Evolutionary conservation across 2,888 invertebrate genomes (phyloP), one percentile per base, ranked within the genome.

Genomic region (Xylocampa areola): DNA sequence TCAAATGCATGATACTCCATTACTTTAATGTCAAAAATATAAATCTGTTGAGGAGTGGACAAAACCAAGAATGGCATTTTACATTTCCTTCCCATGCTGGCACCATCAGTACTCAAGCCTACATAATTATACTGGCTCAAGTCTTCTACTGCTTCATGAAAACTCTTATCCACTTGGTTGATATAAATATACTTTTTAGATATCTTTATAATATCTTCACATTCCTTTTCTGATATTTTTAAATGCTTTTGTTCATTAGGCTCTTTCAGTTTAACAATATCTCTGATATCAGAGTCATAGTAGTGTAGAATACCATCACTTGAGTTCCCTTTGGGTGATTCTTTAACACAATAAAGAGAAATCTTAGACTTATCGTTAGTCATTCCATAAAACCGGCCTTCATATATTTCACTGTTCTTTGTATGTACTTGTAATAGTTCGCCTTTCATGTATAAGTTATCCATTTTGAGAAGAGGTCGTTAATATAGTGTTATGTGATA

Each of bases 1-100:
- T 92, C 90, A 85, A 94, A 94, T 16, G 90, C 94, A 80, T 89
- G 90, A 68, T 87, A 87, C 62, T 93, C 92, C 89, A 94, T 90
- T 4, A 89, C 92, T 83, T 94, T 90, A 41, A 84, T 90, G 67
- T 94, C 94, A 84, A 94, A 94, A 51, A 94, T 92, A 66, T 92
- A 94, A 25, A 94, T 93, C 64, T 94, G 90, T 5, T 82, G 80
- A 2, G 90, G 88, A 49, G 93, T 93, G 3, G 94, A 90, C 40
- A 94, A 48, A 1, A 93, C 88, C 25, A 94, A 61, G 54, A 94
- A 91, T 13, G 94, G 93, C 88, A 94, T 88, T 72, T 91, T 92
- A 60, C 92, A 92, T 73, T 94, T 94, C 35, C 94, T 80, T 0
- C 94, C 94, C 91, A 94, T 91, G 33, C 85, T 84, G n/a, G 94